phyloP scores from a whole-genome alignment of 2,113 vertebrate species.

The Puntigrus tetrazona region DNA sequence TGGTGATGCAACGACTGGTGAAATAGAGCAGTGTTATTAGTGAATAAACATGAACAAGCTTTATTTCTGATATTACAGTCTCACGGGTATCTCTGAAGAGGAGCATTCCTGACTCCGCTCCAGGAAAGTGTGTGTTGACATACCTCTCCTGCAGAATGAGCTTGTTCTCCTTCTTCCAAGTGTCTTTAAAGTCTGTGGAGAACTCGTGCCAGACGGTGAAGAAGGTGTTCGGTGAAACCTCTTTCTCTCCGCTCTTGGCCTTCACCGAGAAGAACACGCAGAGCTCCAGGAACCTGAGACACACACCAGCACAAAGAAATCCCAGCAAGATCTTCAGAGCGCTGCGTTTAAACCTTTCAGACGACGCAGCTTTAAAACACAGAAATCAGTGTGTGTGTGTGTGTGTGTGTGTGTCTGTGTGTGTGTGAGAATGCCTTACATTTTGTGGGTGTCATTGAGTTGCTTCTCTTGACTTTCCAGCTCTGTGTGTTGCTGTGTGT shows the following conservation, averaged over 20 bases:
- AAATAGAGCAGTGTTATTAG: not conserved
- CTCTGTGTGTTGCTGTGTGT: constrained; percentile 89
- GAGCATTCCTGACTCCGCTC: constrained; percentile 39
- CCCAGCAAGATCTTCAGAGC: no score
- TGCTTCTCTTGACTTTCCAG: constrained; percentile 86
- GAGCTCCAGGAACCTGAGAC: constrained; percentile 88
- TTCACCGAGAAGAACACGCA: constrained; percentile 91
- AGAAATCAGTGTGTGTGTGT: no score
- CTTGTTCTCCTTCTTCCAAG: constrained; percentile 98
- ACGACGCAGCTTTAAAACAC: no score
- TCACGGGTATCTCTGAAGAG: no score
- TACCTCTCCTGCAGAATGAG: constrained; percentile 93
- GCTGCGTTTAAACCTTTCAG: no score
- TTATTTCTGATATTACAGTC: no score
- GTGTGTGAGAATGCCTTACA: constrained; percentile 81
- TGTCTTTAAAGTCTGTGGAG: constrained; percentile 96
- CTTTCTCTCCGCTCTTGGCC: constrained; percentile 92
- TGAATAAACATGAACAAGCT: no score
- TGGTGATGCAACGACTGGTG: no score
- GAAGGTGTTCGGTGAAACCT: constrained; percentile 89
- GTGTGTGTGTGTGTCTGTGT: no score
- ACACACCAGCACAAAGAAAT: not conserved
- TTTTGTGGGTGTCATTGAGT: constrained; percentile 84
- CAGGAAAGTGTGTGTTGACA: not conserved
- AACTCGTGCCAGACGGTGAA: constrained; percentile 98